These are phyloP conservation scores for Mobula birostris DNA, from an alignment of 2,113 vertebrate species.

Conservation along the genomic window DNA sequence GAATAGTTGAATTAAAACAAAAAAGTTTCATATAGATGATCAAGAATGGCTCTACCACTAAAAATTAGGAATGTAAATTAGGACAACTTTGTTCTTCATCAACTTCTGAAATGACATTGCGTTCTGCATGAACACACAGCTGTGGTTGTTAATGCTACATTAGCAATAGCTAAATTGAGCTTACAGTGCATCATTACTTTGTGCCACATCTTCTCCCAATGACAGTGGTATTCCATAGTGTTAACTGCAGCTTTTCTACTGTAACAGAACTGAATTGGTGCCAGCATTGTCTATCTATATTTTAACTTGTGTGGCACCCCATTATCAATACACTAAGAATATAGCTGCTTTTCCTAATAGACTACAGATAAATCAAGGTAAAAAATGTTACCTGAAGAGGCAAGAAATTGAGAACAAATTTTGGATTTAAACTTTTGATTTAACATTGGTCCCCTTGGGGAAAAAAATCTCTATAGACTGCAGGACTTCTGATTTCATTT, in stretches of 20 bases:
- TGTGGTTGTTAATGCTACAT: neutral
- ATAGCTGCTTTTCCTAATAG: neutral
- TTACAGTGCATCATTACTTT: neutral
- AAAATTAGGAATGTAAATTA: neutral
- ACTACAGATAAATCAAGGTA: neutral
- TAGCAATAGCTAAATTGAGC: neutral
- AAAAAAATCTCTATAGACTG: neutral
- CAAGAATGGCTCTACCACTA: neutral
- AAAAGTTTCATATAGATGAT: neutral
- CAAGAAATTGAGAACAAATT: too few relatives aligned
- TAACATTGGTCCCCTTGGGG: neutral
- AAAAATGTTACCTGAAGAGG: too few relatives aligned
- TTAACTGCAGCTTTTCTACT: too few relatives aligned
- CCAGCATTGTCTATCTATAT: neutral
- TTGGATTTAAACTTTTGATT: neutral
- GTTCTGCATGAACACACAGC: neutral
- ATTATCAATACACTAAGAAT: neutral
- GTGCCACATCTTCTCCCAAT: too few relatives aligned
- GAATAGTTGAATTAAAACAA: neutral
- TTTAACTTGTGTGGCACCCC: neutral
- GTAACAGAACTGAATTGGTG: neutral
- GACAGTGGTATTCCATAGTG: too few relatives aligned
- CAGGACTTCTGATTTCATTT: neutral
- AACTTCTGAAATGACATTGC: neutral
- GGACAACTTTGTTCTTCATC: neutral